Evolutionary conservation across 2,888 invertebrate genomes (phyloP).

Genomic region (Mactromeris polynyma): DNA sequence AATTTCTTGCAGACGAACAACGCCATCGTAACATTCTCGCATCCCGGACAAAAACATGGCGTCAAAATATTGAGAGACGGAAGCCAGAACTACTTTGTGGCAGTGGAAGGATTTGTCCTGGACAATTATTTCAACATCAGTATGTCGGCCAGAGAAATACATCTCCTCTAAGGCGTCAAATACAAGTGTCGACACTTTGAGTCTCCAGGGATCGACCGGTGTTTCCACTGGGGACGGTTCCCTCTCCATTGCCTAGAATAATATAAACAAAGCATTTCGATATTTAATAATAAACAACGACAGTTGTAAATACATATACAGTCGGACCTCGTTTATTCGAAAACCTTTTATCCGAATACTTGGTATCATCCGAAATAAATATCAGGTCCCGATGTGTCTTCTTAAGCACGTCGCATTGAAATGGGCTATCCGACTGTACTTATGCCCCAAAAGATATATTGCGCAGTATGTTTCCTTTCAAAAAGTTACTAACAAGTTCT

Average conservation of each 20-base stretch:
- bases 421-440: too few relatives aligned
- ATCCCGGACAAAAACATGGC: slow-evolving; percentile 81
- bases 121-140: slow-evolving; percentile 77
- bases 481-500: too few relatives aligned
- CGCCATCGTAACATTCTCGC: slow-evolving; percentile 75
- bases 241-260: slow-evolving; percentile 53
- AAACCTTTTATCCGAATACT: too few relatives aligned
- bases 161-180: slow-evolving; percentile 73
- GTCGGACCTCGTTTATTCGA: too few relatives aligned
- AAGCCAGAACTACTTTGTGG: slow-evolving; percentile 79
- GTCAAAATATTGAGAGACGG: slow-evolving; percentile 79
- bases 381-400: too few relatives aligned
- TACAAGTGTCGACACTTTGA: slow-evolving; percentile 66
- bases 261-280: not conserved
- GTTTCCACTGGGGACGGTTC: slow-evolving; percentile 19
- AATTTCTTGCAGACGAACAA: slow-evolving; percentile 86
- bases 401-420: too few relatives aligned
- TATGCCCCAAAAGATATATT: too few relatives aligned
- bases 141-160: slow-evolving; percentile 73
- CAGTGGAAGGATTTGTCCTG: slow-evolving; percentile 75
- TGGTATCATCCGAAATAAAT: too few relatives aligned
- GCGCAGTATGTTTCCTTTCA: too few relatives aligned
- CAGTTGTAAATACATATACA: too few relatives aligned
- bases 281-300: too few relatives aligned
- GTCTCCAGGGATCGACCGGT: slow-evolving; percentile 62